Evolutionary conservation across 2,797 vertebrate genomes (phyloP).

Genomic region (Helostoma temminkii): DNA sequence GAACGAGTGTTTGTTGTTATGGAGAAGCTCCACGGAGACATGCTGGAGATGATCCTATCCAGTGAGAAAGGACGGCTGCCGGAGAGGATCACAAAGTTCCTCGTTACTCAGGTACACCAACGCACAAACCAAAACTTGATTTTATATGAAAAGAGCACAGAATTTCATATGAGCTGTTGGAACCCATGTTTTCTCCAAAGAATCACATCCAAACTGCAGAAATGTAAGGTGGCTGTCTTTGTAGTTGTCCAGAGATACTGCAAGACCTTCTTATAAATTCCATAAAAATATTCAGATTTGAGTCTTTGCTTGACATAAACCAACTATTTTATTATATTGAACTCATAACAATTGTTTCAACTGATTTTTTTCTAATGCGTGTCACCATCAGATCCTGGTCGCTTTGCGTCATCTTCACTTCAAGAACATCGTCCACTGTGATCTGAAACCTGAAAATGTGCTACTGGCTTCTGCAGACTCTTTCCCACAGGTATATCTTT

Average conservation of each 20-base stretch:
- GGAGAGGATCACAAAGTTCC: slow-evolving; percentile 95
- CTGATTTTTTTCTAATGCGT: neutral
- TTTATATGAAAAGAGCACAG: too few species aligned
- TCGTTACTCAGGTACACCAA: slow-evolving; percentile 91
- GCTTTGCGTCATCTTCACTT: slow-evolving; percentile 97
- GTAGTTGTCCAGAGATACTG: too few species aligned
- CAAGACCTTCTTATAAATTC: too few species aligned
- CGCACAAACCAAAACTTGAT: neutral
- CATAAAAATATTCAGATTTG: too few species aligned
- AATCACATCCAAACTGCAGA: too few species aligned
- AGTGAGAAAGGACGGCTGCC: slow-evolving; percentile 96
- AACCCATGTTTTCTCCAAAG: too few species aligned
- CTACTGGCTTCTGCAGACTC: slow-evolving; percentile 93
- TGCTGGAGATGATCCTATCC: slow-evolving; percentile 98
- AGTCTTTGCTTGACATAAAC: too few species aligned
- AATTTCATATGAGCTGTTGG: too few species aligned
- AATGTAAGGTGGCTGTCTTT: too few species aligned
- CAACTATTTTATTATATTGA: too few species aligned
- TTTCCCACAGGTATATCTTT: slow-evolving; percentile 89
- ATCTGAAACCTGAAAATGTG: slow-evolving; percentile 97
- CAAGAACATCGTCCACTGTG: slow-evolving; percentile 99
- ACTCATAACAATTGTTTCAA: too few species aligned
- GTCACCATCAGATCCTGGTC: slow-evolving; percentile 88
- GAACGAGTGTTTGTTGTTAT: slow-evolving; percentile 98
- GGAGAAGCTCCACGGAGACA: slow-evolving; percentile 99